A percentile compares a stretch with the other conserved stretches of the same genome.
Conservation (phyloP, 2,888 invertebrate genomes). For the Globia sparganii region DNA sequence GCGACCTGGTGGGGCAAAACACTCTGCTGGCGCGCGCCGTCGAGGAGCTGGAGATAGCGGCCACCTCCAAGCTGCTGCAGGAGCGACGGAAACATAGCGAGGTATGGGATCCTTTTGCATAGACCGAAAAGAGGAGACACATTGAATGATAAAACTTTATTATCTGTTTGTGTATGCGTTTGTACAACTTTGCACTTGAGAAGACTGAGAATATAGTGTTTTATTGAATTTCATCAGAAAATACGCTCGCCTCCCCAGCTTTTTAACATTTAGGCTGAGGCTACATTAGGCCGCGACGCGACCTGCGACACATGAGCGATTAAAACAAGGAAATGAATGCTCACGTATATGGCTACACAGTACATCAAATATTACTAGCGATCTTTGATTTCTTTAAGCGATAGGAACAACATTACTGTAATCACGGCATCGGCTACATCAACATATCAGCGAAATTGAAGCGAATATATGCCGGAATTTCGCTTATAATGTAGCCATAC, state of each 20-base stretch:
- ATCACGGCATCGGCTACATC: no score
- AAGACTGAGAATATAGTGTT: background rate
- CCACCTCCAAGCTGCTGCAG: conserved; percentile 89
- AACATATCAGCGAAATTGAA: no score
- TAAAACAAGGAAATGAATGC: no score
- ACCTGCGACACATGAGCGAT: no score
- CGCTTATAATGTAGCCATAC: no score
- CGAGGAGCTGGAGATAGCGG: conserved; percentile 92
- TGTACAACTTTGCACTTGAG: background rate
- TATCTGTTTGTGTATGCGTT: background rate
- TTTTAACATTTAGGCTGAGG: background rate
- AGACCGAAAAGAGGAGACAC: background rate
- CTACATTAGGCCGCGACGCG: no score
- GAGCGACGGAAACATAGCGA: conserved; percentile 80
- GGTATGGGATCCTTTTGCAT: conserved; percentile 68
- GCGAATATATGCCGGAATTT: no score
- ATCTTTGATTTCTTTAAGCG: no score
- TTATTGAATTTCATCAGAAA: background rate
- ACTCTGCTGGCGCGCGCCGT: conserved; percentile 92
- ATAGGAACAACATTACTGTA: no score
- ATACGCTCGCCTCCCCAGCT: background rate
- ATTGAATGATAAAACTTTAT: conserved; percentile 4
- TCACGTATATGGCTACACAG: no score
- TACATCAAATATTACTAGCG: no score
- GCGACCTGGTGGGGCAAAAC: conserved; percentile 93